These are phyloP conservation scores for Onchidella celtica DNA, from an alignment of 2,888 invertebrate genomes.

Conservation along the genomic window DNA sequence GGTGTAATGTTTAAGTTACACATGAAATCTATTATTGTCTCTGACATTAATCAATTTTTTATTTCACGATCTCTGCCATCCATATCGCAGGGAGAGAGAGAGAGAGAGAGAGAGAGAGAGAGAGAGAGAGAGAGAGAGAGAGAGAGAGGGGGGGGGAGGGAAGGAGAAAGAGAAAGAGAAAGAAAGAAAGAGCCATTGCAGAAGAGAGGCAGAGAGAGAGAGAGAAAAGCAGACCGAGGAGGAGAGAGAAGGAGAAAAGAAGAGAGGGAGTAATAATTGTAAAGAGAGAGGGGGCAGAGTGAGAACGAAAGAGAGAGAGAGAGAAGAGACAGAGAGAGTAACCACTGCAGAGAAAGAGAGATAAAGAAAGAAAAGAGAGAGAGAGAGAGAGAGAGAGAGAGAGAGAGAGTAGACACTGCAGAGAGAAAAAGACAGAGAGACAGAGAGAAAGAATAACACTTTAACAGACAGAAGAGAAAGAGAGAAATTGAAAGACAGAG, in stretches of 20 bases:
- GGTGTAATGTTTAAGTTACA: too few species aligned
- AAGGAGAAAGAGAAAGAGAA: background rate
- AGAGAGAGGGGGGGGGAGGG: conserved; percentile 3
- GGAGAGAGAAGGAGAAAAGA: background rate
- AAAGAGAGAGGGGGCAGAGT: background rate
- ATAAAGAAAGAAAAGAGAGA: background rate
- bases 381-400: conserved; percentile 13
- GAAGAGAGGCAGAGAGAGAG: background rate
- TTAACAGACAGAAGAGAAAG: too few species aligned
- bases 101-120: too few species aligned
- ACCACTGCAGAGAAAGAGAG: background rate
- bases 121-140: conserved; percentile 25
- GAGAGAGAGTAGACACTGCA: conserved; percentile 2
- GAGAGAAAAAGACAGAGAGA: background rate
- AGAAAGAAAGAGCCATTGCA: background rate
- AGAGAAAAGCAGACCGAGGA: background rate
- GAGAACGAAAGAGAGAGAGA: conserved; percentile 2
- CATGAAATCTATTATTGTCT: too few species aligned
- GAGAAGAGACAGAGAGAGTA: background rate
- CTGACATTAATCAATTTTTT: background rate
- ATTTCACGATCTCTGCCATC: too few species aligned
- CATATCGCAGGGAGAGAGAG: too few species aligned
- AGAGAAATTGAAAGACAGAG: background rate
- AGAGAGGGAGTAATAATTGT: background rate
- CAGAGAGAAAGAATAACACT: conserved; percentile 1